Evolutionary conservation across 2,113 vertebrate species (phyloP), one percentile per base, ranked within the genome.

Genomic region (Ictidomys tridecemlineatus): DNA sequence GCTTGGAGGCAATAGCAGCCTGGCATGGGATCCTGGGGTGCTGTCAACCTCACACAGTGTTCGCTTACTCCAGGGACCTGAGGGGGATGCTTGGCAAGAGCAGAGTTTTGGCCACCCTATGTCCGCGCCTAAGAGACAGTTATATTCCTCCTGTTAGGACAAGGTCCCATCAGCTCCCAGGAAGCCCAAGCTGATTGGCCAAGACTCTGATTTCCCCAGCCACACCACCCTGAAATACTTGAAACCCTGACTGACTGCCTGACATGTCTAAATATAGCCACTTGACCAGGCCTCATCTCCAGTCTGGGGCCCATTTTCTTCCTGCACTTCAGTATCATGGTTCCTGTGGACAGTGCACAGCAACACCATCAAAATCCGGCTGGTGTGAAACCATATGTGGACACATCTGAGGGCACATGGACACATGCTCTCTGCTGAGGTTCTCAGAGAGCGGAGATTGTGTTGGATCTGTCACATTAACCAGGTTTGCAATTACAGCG

Each of bases 11-110:
- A 88, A 1, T 5, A 10, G 7, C 4, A 5, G 8, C 30, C 28
- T 14, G 7, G 16, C 30, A n/a, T 3, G 42, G 24, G 32, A 63
- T 34, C 12, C 7, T 14, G 51, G 3, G 12, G 39, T 45, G 39
- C 51, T n/a, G 11, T 4, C 1, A 4, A 4, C 0, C 37, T 34
- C 17, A 28, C 12, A 13, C n/a, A n/a, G n/a, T n/a, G n/a, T n/a
- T n/a, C n/a, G n/a, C 6, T 4, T 24, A 34, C 14, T 61, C 45
- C 53, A 45, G 39, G 61, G 61, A 63, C 22, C 61, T 26, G 8
- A 4, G 56, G 20, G 20, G 56, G 20, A 20, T 28, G 14, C 51
- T 63, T 63, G 22, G 22, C 22, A 24, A 11, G 28, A 69, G 26
- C 28, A 24, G 11, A 28, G 22, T 8, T 45, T 45, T 45, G 53